Evolutionary conservation across 2,888 invertebrate genomes (phyloP).

Genomic region (Phania funesta): DNA sequence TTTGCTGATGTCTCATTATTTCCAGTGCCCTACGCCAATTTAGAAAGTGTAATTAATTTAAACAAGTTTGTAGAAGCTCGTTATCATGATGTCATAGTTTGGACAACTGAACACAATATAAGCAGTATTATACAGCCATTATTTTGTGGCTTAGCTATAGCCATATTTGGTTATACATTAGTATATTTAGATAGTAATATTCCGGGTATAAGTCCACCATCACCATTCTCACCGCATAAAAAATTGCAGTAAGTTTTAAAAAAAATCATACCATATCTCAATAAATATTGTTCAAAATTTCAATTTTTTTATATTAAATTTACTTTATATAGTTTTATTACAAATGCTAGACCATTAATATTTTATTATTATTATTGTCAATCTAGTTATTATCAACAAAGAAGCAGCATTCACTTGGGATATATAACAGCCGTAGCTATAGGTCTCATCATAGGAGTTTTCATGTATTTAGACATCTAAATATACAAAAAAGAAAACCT

Average conservation of each 20-base stretch:
- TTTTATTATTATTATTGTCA: not conserved
- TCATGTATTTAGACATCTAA: slow-evolving; percentile 77
- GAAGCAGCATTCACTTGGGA: slow-evolving; percentile 79
- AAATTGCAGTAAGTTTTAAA: slow-evolving; percentile 78
- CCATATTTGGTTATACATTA: slow-evolving; percentile 83
- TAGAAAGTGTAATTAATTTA: slow-evolving; percentile 70
- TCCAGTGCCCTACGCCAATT: slow-evolving; percentile 73
- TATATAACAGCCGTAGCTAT: slow-evolving; percentile 81
- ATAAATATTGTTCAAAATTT: not conserved
- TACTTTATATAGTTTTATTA: not conserved
- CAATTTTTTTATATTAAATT: too few species aligned
- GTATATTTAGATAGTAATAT: slow-evolving; percentile 84
- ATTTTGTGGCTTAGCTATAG: slow-evolving; percentile 81
- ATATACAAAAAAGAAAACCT: not conserved
- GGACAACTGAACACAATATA: slow-evolving; percentile 73
- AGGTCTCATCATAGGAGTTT: slow-evolving; percentile 80
- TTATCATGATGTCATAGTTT: slow-evolving; percentile 70
- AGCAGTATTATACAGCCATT: slow-evolving; percentile 70
- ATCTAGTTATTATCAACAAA: slow-evolving; percentile 75
- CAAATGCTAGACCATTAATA: not conserved
- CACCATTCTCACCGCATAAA: slow-evolving; percentile 82
- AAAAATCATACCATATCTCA: too few species aligned
- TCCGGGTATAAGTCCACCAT: slow-evolving; percentile 83
- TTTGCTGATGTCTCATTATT: not conserved
- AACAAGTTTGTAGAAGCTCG: slow-evolving; percentile 71